Conservation (phyloP, 2,888 invertebrate genomes). For the Uropetala carovei region DNA sequence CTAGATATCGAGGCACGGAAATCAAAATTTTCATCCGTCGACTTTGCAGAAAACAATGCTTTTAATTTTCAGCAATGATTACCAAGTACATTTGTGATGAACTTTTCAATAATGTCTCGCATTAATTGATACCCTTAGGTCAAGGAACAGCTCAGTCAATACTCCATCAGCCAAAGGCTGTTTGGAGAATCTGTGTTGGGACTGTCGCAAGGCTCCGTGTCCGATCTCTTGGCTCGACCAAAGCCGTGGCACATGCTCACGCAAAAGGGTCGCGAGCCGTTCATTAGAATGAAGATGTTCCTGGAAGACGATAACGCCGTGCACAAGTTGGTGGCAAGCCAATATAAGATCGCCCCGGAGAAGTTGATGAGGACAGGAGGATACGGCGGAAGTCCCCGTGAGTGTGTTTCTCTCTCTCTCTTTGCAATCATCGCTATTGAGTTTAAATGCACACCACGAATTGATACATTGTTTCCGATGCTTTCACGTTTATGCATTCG, state of each 20-base stretch:
- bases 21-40: background rate
- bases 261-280: constrained; percentile 94
- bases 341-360: constrained; percentile 98
- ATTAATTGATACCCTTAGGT: constrained; percentile 77
- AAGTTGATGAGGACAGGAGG: constrained; percentile 97
- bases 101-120: background rate
- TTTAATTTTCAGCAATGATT: background rate
- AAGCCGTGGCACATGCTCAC: constrained; percentile 99
- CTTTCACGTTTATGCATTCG: too few species aligned
- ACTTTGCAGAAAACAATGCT: background rate
- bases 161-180: constrained; percentile 97
- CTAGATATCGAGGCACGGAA: background rate
- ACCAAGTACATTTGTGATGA: too few species aligned
- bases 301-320: constrained; percentile 96
- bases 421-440: background rate
- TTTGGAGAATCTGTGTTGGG: constrained; percentile 99
- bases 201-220: constrained; percentile 97
- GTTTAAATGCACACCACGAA: too few species aligned
- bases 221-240: constrained; percentile 96
- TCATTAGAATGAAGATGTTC: constrained; percentile 99
- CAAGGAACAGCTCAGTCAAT: constrained; percentile 95
- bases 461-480: background rate
- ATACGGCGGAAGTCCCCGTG: constrained; percentile 90
- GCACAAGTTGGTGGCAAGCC: constrained; percentile 95
- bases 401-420: constrained; percentile 79